Evolutionary conservation across 1,140 invertebrate species (phyloP).

Genomic region (Doryteuthis pealeii): DNA sequence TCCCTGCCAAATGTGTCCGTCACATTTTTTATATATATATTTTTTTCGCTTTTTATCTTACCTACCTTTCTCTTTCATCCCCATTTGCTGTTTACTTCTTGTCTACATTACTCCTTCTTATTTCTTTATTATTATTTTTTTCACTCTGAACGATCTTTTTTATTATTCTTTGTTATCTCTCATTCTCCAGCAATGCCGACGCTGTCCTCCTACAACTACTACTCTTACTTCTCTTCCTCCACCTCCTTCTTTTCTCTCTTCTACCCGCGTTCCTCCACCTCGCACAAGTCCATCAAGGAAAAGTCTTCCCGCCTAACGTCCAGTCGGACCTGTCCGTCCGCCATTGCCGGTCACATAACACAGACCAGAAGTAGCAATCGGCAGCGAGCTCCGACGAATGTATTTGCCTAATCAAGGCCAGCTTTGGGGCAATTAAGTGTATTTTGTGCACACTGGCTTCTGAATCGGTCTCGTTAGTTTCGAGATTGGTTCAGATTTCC

Average conservation of each 20-base stretch:
- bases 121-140: background rate
- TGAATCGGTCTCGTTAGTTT: conserved; percentile 9
- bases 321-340: background rate
- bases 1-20: too few species aligned
- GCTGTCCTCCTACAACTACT: too few species aligned
- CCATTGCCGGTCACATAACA: background rate
- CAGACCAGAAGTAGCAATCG: background rate
- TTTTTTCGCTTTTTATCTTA: background rate
- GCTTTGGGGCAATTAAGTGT: conserved; percentile 11
- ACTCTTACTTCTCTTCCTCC: background rate
- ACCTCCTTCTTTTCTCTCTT: background rate
- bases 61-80: background rate
- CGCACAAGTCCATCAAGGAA: background rate
- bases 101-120: background rate
- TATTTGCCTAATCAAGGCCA: conserved; percentile 10
- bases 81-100: background rate
- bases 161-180: background rate
- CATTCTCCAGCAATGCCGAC: too few species aligned
- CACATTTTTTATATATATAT: background rate
- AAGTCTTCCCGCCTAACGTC: background rate
- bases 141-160: background rate
- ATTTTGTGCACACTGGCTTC: background rate
- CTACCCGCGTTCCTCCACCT: background rate
- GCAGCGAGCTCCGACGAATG: background rate
- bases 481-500: background rate